phyloP scores from a whole-genome alignment of 2,888 invertebrate genomes.

The Spatulosminthurus flaviceps region DNA sequence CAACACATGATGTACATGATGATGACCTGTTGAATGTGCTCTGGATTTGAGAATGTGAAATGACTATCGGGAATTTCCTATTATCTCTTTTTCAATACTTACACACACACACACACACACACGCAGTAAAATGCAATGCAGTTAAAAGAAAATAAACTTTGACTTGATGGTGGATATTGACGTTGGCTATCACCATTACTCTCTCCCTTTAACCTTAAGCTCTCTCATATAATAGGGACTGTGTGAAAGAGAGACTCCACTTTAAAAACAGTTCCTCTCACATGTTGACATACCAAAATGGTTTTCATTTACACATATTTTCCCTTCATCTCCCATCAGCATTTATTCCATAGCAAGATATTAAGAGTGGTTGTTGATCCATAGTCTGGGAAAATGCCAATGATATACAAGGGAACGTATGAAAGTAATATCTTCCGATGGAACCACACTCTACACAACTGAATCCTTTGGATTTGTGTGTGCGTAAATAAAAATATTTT shows the following conservation, averaged over 20 bases:
- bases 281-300: conserved; percentile 34
- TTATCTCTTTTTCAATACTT: not conserved
- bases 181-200: conserved; percentile 24
- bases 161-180: conserved; percentile 26
- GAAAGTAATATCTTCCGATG: too few relatives aligned
- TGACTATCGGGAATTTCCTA: conserved; percentile 20
- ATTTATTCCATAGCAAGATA: not conserved
- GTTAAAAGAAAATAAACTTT: conserved; percentile 21
- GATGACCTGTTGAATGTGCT: conserved; percentile 32
- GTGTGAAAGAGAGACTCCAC: not conserved
- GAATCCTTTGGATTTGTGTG: too few relatives aligned
- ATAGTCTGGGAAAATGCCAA: too few relatives aligned
- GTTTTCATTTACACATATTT: conserved; percentile 30
- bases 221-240: not conserved
- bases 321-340: not conserved
- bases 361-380: too few relatives aligned
- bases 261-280: not conserved
- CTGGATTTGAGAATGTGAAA: conserved; percentile 24
- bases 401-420: too few relatives aligned
- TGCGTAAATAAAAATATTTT: too few relatives aligned
- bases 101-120: not conserved
- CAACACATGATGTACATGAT: not conserved
- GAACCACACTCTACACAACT: too few relatives aligned
- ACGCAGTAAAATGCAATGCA: not conserved
- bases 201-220: conserved; percentile 6